Percentiles rank a stretch among this genome's conserved stretches.
phyloP scores from a whole-genome alignment of 92 coral and sea anemone species.

The Siderastrea radians region DNA sequence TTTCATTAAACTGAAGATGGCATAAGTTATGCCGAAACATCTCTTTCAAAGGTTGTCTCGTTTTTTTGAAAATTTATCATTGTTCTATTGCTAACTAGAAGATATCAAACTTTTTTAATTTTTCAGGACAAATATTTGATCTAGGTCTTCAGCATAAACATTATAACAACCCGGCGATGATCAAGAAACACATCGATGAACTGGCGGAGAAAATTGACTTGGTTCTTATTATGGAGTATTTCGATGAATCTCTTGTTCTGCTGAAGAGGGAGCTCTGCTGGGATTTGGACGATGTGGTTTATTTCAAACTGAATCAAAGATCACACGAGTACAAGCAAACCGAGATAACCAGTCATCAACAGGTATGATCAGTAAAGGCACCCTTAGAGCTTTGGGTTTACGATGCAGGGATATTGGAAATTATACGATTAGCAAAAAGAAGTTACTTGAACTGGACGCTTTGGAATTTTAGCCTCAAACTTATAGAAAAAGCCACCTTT shows the following conservation, averaged over 20 bases:
- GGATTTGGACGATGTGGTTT: slow-evolving; percentile 88
- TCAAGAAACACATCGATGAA: slow-evolving; percentile 70
- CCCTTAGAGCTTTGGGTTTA: too few relatives aligned
- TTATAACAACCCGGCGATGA: slow-evolving; percentile 53
- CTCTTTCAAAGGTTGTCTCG: too few relatives aligned
- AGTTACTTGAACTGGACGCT: too few relatives aligned
- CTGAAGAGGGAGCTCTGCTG: slow-evolving; percentile 88
- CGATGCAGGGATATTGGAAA: too few relatives aligned
- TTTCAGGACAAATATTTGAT: slow-evolving; percentile 83
- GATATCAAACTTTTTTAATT: too few relatives aligned
- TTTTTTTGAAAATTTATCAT: not conserved
- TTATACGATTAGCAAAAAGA: too few relatives aligned
- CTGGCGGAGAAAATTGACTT: slow-evolving; percentile 76
- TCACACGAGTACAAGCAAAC: slow-evolving; percentile 76
- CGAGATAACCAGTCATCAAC: slow-evolving; percentile 60
- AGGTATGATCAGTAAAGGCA: slow-evolving; percentile 26
- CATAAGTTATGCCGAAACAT: too few relatives aligned
- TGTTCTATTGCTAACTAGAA: not conserved
- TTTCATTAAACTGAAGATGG: too few relatives aligned
- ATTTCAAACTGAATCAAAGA: slow-evolving; percentile 69
- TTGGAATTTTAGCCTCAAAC: too few relatives aligned
- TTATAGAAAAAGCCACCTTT: too few relatives aligned
- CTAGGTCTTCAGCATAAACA: slow-evolving; percentile 83
- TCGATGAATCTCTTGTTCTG: slow-evolving; percentile 91
- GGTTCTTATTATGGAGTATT: slow-evolving; percentile 86